Evolutionary conservation across 2,113 vertebrate genomes (phyloP).

Genomic region (Sylvia atricapilla): DNA sequence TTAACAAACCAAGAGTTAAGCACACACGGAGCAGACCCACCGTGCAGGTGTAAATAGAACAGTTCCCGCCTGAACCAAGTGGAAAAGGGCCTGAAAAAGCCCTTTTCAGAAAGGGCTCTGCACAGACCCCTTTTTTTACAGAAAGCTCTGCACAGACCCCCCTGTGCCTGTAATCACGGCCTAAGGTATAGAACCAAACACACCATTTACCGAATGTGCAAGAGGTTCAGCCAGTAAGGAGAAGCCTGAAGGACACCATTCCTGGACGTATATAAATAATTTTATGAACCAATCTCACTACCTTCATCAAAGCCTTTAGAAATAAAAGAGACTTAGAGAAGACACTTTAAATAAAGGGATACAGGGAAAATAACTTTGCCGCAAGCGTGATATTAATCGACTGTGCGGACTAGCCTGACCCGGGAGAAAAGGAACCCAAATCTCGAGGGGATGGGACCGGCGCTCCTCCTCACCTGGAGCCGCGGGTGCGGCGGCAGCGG

Average conservation of each 20-base stretch:
- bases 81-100: not conserved
- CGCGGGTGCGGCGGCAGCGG: accelerated
- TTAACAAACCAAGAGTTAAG: not conserved
- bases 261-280: accelerated
- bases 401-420: too few species aligned
- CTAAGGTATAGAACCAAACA: not conserved
- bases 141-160: not conserved
- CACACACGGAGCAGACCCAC: accelerated
- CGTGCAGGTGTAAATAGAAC: accelerated
- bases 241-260: not conserved
- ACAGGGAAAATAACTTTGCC: accelerated
- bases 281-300: not conserved
- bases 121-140: not conserved
- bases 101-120: too few species aligned
- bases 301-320: not conserved
- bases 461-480: conserved; percentile 27
- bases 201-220: accelerated
- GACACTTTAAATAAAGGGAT: accelerated
- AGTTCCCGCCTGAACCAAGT: not conserved
- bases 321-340: not conserved
- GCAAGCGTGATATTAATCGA: accelerated
- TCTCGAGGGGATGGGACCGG: not conserved
- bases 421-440: not conserved
- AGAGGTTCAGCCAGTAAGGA: not conserved
- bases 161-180: accelerated